Conservation (phyloP, 1,140 invertebrate species). For the Hestina assimilis region DNA sequence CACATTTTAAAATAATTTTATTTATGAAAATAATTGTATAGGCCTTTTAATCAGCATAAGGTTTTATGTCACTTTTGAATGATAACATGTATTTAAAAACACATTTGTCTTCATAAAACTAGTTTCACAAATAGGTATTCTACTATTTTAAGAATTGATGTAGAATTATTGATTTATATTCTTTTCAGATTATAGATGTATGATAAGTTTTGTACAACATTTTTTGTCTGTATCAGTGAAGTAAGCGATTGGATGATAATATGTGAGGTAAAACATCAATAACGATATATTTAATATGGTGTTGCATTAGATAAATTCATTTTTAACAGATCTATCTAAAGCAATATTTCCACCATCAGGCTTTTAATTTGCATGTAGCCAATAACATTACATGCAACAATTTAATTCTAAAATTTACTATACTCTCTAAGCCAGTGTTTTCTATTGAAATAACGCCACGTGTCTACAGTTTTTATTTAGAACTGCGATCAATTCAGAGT, state of each 20-base stretch:
- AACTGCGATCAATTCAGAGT: conserved; percentile 65
- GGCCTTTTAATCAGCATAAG: too few relatives aligned
- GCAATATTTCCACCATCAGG: conserved; percentile 19
- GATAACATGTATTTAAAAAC: too few relatives aligned
- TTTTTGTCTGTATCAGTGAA: background rate
- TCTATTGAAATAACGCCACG: conserved; percentile 38
- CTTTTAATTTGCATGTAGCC: conserved; percentile 14
- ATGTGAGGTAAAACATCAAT: background rate
- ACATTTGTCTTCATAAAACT: too few relatives aligned
- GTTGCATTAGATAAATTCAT: conserved; percentile 1
- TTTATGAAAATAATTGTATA: too few relatives aligned
- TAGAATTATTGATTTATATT: too few relatives aligned
- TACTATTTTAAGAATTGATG: too few relatives aligned
- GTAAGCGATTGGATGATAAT: background rate
- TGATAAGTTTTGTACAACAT: background rate
- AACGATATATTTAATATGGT: conserved; percentile 2
- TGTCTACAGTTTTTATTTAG: conserved; percentile 52
- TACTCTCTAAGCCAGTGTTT: conserved; percentile 56
- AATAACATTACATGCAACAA: conserved; percentile 18
- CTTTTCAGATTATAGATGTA: background rate
- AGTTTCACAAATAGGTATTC: too few relatives aligned
- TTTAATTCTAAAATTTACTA: conserved; percentile 40
- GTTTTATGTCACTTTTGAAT: too few relatives aligned
- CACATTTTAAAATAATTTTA: too few relatives aligned
- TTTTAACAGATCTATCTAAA: conserved; percentile 8